A percentile compares a stretch with the other conserved stretches of the same genome.
These are phyloP conservation scores for Thecocarcelia acutangulata DNA, from an alignment of 2,888 invertebrate genomes.

Conservation along the genomic window DNA sequence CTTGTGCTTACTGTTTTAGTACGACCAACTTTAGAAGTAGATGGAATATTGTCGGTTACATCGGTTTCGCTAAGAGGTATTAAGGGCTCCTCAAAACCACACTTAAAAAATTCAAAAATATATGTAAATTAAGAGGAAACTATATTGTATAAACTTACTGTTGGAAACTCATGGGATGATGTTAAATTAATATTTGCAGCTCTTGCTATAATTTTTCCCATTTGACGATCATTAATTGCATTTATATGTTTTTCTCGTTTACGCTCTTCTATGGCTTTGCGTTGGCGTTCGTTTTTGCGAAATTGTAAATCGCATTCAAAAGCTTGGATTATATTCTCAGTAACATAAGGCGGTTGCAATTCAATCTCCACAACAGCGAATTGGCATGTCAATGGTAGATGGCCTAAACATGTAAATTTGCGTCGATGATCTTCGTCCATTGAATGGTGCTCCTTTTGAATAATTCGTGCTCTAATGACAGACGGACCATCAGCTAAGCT, in stretches of 20 bases:
- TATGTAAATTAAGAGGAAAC: neutral
- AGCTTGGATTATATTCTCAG: slow-evolving; percentile 85
- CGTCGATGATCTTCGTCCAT: slow-evolving; percentile 91
- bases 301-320: slow-evolving; percentile 90
- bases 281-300: slow-evolving; percentile 87
- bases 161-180: slow-evolving; percentile 84
- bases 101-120: slow-evolving; percentile 72
- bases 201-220: slow-evolving; percentile 85
- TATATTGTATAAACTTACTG: slow-evolving; percentile 78
- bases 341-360: slow-evolving; percentile 87
- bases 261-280: slow-evolving; percentile 89
- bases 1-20: slow-evolving; percentile 66
- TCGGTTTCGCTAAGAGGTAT: slow-evolving; percentile 42
- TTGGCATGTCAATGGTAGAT: slow-evolving; percentile 94
- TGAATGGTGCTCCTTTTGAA: slow-evolving; percentile 93
- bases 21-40: slow-evolving; percentile 58
- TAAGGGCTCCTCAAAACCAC: slow-evolving; percentile 78
- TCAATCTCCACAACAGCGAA: slow-evolving; percentile 95
- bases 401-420: slow-evolving; percentile 89
- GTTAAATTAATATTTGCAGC: slow-evolving; percentile 84
- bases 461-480: slow-evolving; percentile 87
- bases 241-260: slow-evolving; percentile 89
- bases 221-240: slow-evolving; percentile 86
- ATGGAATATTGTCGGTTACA: slow-evolving; percentile 66
- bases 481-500: slow-evolving; percentile 89